Evolutionary conservation across 2,113 vertebrate genomes (phyloP).

Genomic region (Cottus gobio): DNA sequence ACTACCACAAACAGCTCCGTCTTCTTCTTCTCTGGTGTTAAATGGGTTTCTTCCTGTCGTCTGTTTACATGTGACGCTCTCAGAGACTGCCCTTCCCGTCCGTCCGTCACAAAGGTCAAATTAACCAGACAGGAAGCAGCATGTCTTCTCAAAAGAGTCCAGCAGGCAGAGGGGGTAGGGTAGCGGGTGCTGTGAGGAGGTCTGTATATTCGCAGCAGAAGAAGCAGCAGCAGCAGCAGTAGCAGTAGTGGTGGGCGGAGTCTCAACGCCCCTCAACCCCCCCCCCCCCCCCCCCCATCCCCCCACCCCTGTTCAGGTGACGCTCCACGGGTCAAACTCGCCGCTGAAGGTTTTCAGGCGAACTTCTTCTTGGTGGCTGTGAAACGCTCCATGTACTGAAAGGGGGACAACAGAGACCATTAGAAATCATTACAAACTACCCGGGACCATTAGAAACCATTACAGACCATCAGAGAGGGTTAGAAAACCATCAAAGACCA

Average conservation of each 20-base stretch:
- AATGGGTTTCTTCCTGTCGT: neutral
- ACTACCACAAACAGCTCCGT: neutral
- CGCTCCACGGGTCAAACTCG: neutral
- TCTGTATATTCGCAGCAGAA: too few species aligned
- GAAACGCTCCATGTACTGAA: slow-evolving; percentile 98
- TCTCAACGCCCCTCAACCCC: too few species aligned
- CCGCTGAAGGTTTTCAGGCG: slow-evolving; percentile 77
- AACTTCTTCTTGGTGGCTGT: slow-evolving; percentile 99
- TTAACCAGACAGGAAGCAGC: neutral
- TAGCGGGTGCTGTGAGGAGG: too few species aligned
- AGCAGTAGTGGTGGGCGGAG: too few species aligned
- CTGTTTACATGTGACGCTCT: neutral
- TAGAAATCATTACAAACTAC: neutral
- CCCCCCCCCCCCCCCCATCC: too few species aligned
- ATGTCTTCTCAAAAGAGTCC: neutral
- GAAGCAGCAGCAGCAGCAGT: too few species aligned
- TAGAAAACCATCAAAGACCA: neutral
- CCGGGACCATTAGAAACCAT: neutral
- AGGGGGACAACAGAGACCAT: slow-evolving; percentile 1
- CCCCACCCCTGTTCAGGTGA: too few species aligned
- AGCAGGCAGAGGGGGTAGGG: neutral
- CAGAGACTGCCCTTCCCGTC: neutral
- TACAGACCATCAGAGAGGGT: too few species aligned
- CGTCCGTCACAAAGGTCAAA: too few species aligned
- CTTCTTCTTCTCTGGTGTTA: neutral